phyloP scores from a whole-genome alignment of 2,888 invertebrate genomes.

The Geophilus truncorum region DNA sequence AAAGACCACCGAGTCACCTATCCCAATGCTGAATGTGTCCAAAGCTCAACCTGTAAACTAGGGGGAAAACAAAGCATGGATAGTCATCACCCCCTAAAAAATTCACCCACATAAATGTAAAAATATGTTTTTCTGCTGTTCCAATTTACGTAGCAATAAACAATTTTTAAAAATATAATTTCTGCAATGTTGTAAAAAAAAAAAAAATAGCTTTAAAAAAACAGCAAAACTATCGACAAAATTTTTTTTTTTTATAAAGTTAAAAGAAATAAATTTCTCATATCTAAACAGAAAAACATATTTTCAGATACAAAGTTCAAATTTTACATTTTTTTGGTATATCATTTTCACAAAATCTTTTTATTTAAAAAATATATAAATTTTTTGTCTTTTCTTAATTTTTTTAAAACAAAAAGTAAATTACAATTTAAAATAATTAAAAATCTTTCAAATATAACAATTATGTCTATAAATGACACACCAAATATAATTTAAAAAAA shows the following conservation, averaged over 20 bases:
- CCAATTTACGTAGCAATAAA: not conserved
- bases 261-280: not conserved
- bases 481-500: not conserved
- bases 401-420: not conserved
- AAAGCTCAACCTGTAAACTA: constrained; percentile 38
- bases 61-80: constrained; percentile 38
- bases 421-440: not conserved
- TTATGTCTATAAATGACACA: constrained; percentile 1
- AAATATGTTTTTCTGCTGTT: not conserved
- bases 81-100: constrained; percentile 33
- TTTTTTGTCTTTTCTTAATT: not conserved
- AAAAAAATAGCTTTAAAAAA: not conserved
- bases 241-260: too few relatives aligned
- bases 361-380: not conserved
- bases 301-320: not conserved
- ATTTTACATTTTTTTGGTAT: constrained; percentile 4
- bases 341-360: constrained; percentile 1
- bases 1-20: constrained; percentile 33
- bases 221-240: not conserved
- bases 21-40: constrained; percentile 31
- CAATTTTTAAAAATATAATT: not conserved
- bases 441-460: not conserved
- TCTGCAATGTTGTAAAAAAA: not conserved
- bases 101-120: not conserved
- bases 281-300: constrained; percentile 1